Conservation (phyloP, 2,888 invertebrate genomes). For the Machimus atricapillus region DNA sequence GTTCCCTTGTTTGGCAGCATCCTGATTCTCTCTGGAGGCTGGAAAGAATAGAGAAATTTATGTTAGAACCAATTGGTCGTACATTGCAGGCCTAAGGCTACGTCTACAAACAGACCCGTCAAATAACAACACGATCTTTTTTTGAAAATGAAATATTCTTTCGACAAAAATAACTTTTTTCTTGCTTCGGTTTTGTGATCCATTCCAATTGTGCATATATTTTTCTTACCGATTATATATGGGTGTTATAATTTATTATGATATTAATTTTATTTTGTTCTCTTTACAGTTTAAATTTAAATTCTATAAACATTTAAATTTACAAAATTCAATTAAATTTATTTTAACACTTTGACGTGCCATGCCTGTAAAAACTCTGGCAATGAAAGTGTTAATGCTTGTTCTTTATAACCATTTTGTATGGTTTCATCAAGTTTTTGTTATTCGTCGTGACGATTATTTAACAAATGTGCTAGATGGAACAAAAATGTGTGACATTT, state of each 20-base stretch:
- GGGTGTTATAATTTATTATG: neutral
- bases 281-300: no score
- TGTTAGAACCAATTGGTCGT: neutral
- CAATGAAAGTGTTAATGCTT: no score
- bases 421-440: no score
- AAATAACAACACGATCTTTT: neutral
- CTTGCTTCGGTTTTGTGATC: neutral
- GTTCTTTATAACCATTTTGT: no score
- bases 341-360: no score
- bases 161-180: neutral
- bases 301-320: no score
- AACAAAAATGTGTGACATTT: no score
- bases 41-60: slow-evolving; percentile 44
- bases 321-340: no score
- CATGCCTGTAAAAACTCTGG: no score
- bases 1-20: slow-evolving; percentile 44
- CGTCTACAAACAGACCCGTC: neutral
- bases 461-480: no score
- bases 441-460: no score
- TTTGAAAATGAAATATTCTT: neutral
- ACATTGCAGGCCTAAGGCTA: neutral
- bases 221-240: neutral
- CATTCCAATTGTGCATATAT: neutral
- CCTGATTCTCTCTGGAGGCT: slow-evolving; percentile 54
- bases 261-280: no score